Base-by-base conservation (phyloP, 2,888 invertebrate genomes). In the Boloria selene region DNA sequence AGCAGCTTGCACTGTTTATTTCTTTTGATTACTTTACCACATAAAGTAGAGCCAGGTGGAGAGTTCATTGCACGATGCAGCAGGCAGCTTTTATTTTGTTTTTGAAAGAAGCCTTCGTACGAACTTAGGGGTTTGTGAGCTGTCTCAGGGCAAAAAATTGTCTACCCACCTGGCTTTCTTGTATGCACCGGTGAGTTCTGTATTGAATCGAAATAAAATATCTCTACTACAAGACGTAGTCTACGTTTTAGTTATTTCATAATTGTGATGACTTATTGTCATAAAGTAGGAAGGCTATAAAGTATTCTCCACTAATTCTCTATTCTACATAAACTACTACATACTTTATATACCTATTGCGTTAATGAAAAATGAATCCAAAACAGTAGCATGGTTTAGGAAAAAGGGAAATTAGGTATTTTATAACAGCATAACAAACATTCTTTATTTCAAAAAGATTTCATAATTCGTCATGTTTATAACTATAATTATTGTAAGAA, bases 41-140 rank as follows among this genome's bases (percentile, higher is more conserved):
- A 82, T 76, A 81, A 82, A 82, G 80, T 81, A 79, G 78, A 71
- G 83, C 90, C 90, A 90, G 90, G 88, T 90, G 90, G 78, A 62
- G 77, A 74, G 89, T 89, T 90, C 89, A 88, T 81, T 80, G 87
- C 74, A 82, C 87, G 79, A 74, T 70, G 77, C 74, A 77, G 79
- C 79, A 74, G 70, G 77, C 74, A 77, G 79, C 79, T 86, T 86
- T 86, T 84, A 81, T 86, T 88, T 86, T 85, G 56, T 56, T 85
- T 86, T 84, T 80, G 79, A 82, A 74, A 76, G 78, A 78, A 80
- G 79, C 79, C 79, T 76, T 75, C 63, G 45, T n/a, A n/a, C 26
- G 44, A 79, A 74, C 76, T 74, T 75, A 69, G 77, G 81, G 84
- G 81, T 80, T 82, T 73, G 72, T 74, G 68, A 74, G 78, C 79